phyloP scores from a whole-genome alignment of 1,140 invertebrate species.

The Diploscapter pachys region DNA sequence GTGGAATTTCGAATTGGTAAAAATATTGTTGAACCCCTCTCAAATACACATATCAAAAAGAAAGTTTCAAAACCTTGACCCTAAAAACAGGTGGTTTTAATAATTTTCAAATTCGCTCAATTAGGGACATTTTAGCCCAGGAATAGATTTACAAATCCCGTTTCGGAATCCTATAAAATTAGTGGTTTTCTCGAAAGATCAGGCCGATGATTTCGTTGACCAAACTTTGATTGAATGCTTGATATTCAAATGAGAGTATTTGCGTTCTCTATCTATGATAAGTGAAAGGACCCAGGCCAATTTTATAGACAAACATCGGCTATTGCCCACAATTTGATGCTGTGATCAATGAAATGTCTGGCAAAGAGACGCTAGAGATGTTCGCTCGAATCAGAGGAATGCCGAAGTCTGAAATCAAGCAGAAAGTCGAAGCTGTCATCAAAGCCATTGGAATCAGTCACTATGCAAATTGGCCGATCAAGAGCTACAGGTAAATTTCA shows the following conservation, averaged over 20 bases:
- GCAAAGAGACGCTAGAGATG: constrained; percentile 72
- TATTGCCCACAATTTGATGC: constrained; percentile 71
- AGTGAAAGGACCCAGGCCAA: neutral
- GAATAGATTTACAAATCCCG: too few relatives aligned
- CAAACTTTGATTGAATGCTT: too few relatives aligned
- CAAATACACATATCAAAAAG: neutral
- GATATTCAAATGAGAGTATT: too few relatives aligned
- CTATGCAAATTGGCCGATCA: constrained; percentile 43
- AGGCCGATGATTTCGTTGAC: too few relatives aligned
- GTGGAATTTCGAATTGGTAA: neutral
- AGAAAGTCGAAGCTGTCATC: constrained; percentile 50
- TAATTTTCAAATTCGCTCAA: too few relatives aligned
- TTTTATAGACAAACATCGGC: constrained; percentile 56
- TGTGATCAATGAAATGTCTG: constrained; percentile 74
- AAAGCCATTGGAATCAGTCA: constrained; percentile 41
- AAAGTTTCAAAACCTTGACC: too few relatives aligned
- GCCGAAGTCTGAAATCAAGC: constrained; percentile 46
- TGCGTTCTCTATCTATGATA: too few relatives aligned
- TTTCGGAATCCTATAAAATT: too few relatives aligned
- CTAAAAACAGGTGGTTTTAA: too few relatives aligned
- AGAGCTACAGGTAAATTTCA: constrained; percentile 43
- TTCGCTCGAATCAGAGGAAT: constrained; percentile 73
- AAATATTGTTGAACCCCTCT: neutral
- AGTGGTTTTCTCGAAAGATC: too few relatives aligned
- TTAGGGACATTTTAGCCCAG: too few relatives aligned